Evolutionary conservation across 2,888 invertebrate genomes (phyloP).

Genomic region (Teleiodes luculella): DNA sequence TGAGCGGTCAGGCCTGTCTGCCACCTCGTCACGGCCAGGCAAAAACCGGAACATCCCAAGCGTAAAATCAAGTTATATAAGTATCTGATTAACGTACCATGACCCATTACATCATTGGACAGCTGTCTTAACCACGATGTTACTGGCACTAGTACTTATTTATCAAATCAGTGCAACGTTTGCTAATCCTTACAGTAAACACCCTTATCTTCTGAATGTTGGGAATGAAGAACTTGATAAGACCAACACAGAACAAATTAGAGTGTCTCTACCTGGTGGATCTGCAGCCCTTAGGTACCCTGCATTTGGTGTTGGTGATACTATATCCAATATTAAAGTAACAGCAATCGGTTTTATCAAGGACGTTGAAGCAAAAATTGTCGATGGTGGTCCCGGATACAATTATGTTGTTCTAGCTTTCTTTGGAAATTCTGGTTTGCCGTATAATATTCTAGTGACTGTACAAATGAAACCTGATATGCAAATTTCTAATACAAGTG

Average conservation of each 20-base stretch:
- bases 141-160: conserved; percentile 41
- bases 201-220: conserved; percentile 65
- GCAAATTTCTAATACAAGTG: conserved; percentile 8
- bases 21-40: conserved; percentile 43
- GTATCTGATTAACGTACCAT: conserved; percentile 55
- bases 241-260: conserved; percentile 60
- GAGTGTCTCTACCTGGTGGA: conserved; percentile 63
- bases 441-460: conserved; percentile 63
- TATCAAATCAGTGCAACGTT: conserved; percentile 30
- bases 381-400: conserved; percentile 69
- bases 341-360: conserved; percentile 68
- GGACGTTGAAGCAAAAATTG: conserved; percentile 61
- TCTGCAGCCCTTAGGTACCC: conserved; percentile 65
- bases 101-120: conserved; percentile 50
- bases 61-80: conserved; percentile 69
- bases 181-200: conserved; percentile 63
- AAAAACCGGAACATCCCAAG: conserved; percentile 58
- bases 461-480: conserved; percentile 49
- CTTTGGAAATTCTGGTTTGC: conserved; percentile 53
- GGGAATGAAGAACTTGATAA: conserved; percentile 70
- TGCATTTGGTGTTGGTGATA: conserved; percentile 54
- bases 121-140: conserved; percentile 46
- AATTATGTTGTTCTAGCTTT: conserved; percentile 65
- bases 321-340: conserved; percentile 64
- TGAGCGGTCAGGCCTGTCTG: conserved; percentile 47